A percentile compares a stretch with the other conserved stretches of the same genome.
Evolutionary conservation across 2,888 invertebrate genomes (phyloP).

Genomic region (Keiferia lycopersicella): DNA sequence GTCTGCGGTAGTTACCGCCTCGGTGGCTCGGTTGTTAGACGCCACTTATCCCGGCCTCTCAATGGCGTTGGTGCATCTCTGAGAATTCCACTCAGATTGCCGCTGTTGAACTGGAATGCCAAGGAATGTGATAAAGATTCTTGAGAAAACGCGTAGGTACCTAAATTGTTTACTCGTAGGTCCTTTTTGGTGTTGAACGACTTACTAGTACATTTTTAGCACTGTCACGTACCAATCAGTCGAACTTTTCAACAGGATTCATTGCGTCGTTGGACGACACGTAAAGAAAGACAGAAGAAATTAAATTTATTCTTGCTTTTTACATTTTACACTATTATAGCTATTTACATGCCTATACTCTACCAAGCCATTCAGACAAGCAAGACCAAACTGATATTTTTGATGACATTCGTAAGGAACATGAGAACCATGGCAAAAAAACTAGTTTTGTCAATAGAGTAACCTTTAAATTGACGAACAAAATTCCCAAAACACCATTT

Average conservation of each 20-base stretch:
- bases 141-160: neutral
- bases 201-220: no score
- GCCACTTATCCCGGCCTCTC: neutral
- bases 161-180: neutral
- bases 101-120: neutral
- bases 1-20: constrained; percentile 40
- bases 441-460: neutral
- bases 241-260: no score
- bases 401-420: no score
- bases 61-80: neutral
- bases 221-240: no score
- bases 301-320: no score
- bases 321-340: no score
- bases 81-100: neutral
- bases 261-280: no score
- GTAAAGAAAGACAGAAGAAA: no score
- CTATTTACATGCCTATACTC: no score
- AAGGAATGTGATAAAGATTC: neutral
- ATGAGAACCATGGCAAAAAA: neutral
- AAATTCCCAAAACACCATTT: neutral
- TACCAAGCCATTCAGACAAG: no score
- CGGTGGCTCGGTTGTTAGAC: neutral
- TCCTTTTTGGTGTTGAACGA: neutral
- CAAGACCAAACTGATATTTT: no score
- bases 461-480: neutral